Evolutionary conservation across 1,140 invertebrate genomes (phyloP).

Genomic region (Aphelenchoides fujianensis): DNA sequence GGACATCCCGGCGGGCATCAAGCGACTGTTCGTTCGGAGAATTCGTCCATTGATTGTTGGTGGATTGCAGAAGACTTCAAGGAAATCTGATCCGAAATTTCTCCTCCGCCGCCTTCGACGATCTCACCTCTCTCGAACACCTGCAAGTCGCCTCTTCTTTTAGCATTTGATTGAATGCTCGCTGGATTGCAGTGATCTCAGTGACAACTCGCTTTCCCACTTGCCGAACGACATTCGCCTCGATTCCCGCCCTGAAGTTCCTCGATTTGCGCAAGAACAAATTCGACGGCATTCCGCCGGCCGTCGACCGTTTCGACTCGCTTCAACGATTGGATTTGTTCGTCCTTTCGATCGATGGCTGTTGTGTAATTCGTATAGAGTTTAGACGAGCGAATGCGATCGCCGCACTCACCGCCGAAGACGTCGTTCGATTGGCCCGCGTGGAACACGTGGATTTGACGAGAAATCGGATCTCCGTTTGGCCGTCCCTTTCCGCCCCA

Average conservation of each 20-base stretch:
- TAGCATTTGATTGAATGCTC: no score
- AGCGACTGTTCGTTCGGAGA: not conserved
- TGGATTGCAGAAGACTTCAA: slow-evolving; percentile 1
- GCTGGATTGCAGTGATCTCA: slow-evolving; percentile 19
- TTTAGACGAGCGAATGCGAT: slow-evolving; percentile 2
- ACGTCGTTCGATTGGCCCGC: not conserved
- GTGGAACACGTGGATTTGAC: not conserved
- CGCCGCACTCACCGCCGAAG: not conserved
- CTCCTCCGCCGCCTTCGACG: not conserved
- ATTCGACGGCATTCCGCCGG: not conserved
- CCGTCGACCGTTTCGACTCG: not conserved
- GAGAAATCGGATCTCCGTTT: not conserved
- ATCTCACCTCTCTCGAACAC: not conserved
- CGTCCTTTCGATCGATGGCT: not conserved
- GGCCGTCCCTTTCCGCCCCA: not conserved
- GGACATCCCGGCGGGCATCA: not conserved
- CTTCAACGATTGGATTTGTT: not conserved
- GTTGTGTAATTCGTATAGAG: not conserved
- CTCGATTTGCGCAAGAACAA: slow-evolving; percentile 4
- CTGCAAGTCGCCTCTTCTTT: not conserved
- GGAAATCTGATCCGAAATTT: not conserved
- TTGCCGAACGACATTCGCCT: not conserved
- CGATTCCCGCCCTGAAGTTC: not conserved
- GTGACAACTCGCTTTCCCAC: not conserved
- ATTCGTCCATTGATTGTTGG: not conserved